Percentiles rank a stretch among this genome's conserved stretches.
These are phyloP conservation scores for Drosophila lacertosa DNA, from an alignment of 1,140 invertebrate genomes.

Conservation along the genomic window DNA sequence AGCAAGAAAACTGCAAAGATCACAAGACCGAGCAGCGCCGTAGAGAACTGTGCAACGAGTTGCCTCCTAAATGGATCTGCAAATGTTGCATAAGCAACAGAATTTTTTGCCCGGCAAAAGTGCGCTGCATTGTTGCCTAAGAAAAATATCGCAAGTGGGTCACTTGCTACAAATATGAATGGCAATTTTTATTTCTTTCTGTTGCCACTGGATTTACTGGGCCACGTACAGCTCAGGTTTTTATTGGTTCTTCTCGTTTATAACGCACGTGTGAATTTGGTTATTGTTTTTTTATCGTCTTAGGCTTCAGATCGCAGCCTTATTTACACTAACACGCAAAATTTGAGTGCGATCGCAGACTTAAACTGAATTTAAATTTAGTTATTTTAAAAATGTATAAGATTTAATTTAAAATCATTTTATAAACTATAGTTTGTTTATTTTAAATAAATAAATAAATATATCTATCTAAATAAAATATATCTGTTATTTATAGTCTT, in stretches of 20 bases:
- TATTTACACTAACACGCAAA: background rate
- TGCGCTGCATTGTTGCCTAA: conserved; percentile 23
- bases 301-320: background rate
- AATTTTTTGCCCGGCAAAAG: conserved; percentile 15
- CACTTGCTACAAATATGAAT: conserved; percentile 27
- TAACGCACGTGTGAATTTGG: background rate
- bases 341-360: no score
- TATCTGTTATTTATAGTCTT: no score
- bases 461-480: no score
- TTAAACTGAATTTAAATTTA: no score
- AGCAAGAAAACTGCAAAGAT: conserved; percentile 67
- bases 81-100: conserved; percentile 77
- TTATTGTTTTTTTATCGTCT: background rate
- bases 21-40: conserved; percentile 5
- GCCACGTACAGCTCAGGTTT: background rate
- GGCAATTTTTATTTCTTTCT: no score
- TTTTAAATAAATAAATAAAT: no score
- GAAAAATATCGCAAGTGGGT: conserved; percentile 41
- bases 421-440: no score
- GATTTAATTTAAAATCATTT: no score
- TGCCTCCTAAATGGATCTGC: conserved; percentile 54
- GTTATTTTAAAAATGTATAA: no score
- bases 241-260: background rate
- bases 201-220: background rate
- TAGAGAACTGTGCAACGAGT: conserved; percentile 7